Conservation (phyloP, 2,888 invertebrate species). For the Tiphia femorata region DNA sequence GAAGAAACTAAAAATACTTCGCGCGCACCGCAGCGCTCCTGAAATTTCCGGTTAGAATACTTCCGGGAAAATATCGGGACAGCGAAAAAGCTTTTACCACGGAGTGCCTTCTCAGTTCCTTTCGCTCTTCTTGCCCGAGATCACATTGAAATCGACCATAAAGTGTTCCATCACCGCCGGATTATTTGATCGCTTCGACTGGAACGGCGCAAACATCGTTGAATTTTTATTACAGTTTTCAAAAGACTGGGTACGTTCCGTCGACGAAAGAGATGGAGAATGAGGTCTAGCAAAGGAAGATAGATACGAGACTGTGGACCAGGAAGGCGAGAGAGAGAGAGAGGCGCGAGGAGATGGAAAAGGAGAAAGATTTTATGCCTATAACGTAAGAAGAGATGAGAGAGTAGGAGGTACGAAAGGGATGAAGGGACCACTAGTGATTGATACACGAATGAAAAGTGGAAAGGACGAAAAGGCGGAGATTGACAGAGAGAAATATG, state of each 20-base stretch:
- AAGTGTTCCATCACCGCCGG: no score
- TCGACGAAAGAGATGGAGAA: background rate
- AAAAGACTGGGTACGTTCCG: background rate
- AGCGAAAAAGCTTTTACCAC: no score
- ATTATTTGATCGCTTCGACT: no score
- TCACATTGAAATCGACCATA: no score
- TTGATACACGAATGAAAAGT: background rate
- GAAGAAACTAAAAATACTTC: no score
- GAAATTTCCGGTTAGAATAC: no score
- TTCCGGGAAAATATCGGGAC: no score
- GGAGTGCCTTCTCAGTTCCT: no score
- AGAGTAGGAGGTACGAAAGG: conserved; percentile 2
- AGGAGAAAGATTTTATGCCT: background rate
- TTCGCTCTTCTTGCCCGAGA: no score
- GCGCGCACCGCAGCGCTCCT: no score
- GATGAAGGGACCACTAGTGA: background rate
- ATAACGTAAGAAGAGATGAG: background rate
- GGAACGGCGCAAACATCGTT: background rate
- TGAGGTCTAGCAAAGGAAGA: background rate
- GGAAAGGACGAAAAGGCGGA: background rate
- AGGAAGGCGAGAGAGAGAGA: background rate
- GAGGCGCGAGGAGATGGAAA: background rate
- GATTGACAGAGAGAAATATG: conserved; percentile 2
- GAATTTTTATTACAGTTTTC: background rate
- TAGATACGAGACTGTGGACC: background rate